Evolutionary conservation across 1,140 invertebrate species (phyloP), one percentile per base, ranked within the genome.

Genomic region (Scaptomyza graminum): DNA sequence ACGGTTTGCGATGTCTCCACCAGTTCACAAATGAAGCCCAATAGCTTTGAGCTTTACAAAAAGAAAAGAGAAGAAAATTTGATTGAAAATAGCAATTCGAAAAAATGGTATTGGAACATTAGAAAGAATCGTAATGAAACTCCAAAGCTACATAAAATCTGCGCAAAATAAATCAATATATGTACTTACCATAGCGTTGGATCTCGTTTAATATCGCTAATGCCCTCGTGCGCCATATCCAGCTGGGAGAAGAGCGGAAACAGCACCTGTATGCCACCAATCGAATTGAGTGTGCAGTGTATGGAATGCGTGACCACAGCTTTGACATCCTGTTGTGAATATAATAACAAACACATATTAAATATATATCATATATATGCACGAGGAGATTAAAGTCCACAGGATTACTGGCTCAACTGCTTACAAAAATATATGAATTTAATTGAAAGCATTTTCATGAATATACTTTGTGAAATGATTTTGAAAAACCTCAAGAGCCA

Each of bases 221-320:
- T 93, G 77, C 95, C 95, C 91, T 97, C 96, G 89, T 97, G 96
- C 91, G 95, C 96, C 94, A 98, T 94, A 93, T 99, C 98, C 82
- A 99, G 94, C 93, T 99, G 98, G 41, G 98, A 97, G 94, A 99
- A 99, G 65, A 99, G 94, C 61, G 99, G 99, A 93, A 99, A 99
- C 68, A 99, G 93, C 83, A 99, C 98, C 94, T 99, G 98, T 82
- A 99, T 98, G 56, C 99, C 99, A 64, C 99, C 99, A 90, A 99
- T 97, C 37, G 98, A 99, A 93, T 99, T 99, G 73, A 99, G 94
- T 5, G 98, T 99, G 93, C 97, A 98, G 93, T 99, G 98, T 92
- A 99, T 99, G 75, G 98, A 99, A 93, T 99, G 97, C 61, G 98
- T 99, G 87, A 99, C 97, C 68, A 99, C 97, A 74, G 99, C 98